phyloP scores from a whole-genome alignment of 2,113 vertebrate species.

The Petroica traversi region DNA sequence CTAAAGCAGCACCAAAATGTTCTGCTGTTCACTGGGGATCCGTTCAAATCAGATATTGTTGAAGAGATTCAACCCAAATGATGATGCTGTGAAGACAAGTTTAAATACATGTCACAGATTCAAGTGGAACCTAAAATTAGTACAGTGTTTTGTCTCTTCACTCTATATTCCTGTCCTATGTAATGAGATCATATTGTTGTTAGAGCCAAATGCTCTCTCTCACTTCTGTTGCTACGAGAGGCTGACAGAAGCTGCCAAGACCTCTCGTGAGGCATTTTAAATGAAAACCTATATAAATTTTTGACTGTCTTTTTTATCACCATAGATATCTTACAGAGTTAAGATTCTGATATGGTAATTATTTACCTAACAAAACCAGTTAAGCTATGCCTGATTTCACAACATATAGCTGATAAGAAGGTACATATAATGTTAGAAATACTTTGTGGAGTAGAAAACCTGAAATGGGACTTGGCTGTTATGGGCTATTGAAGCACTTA shows the following conservation, averaged over 20 bases:
- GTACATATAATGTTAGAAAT: neutral
- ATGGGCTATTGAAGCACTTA: neutral
- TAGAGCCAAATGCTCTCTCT: constrained; percentile 12
- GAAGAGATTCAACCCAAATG: neutral
- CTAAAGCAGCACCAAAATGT: neutral
- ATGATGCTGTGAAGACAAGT: neutral
- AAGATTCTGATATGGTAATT: neutral
- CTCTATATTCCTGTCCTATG: neutral
- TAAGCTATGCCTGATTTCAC: neutral
- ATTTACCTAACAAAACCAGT: neutral
- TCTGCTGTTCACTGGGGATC: neutral
- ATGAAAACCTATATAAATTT: neutral
- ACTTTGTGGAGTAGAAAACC: neutral
- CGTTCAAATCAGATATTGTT: neutral
- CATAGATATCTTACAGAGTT: neutral
- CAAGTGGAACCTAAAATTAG: constrained; percentile 17
- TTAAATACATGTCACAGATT: neutral
- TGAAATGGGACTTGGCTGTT: neutral
- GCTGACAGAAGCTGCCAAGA: constrained; percentile 6
- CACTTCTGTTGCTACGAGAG: neutral
- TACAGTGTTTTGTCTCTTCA: neutral
- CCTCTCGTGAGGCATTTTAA: neutral
- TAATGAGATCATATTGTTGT: constrained; percentile 26
- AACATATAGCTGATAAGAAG: neutral
- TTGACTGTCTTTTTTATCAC: neutral